Base-by-base conservation (phyloP, 2,113 vertebrate species). In the Lepidothrix coronata region DNA sequence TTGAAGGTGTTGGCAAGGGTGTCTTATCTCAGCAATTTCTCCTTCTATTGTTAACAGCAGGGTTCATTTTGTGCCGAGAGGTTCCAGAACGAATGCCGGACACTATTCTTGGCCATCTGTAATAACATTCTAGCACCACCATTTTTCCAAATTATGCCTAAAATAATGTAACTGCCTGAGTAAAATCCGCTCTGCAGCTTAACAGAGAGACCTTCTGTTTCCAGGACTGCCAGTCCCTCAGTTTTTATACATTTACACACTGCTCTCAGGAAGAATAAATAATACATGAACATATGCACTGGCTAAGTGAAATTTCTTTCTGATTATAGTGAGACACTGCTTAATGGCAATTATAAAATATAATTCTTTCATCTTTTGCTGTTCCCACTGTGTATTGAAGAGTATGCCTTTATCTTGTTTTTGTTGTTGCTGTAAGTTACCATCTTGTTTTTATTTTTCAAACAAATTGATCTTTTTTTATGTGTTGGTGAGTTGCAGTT, bases 251-350 rank as follows among this genome's bases (percentile, higher is more conserved):
- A 46, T 95, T 88, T 95, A 66, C 54, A 81, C 44, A 13, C 46
- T 91, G 54, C 73, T 97, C 61, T 92, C 77, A 82, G 66, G 58
- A 83, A 89, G 66, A 87, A 87, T 92, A 95, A 93, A 96, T 96
- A 94, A 94, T 96, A 91, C 93, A 93, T 96, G 86, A 92, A 86
- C 80, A 82, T 94, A 93, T 89, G 72, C 79, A 92, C 44, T 63
- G 39, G 52, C 79, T 68, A 90, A 95, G 90, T 81, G 90, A 93
- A 90, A 65, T 93, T 92, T 93, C 68, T 44, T 90, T 92, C 88
- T 86, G 68, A 85, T 90, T 88, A 37, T 55, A 48, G 72, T 37
- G 57, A 83, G 63, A 48, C 58, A 28, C 16, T 78, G 25, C 83
- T 91, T 96, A 89, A 91, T 86, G 62, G 86, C 86, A 92, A 76